Evolutionary conservation across 2,888 invertebrate species (phyloP).

Genomic region (Schrankia costaestrigalis): DNA sequence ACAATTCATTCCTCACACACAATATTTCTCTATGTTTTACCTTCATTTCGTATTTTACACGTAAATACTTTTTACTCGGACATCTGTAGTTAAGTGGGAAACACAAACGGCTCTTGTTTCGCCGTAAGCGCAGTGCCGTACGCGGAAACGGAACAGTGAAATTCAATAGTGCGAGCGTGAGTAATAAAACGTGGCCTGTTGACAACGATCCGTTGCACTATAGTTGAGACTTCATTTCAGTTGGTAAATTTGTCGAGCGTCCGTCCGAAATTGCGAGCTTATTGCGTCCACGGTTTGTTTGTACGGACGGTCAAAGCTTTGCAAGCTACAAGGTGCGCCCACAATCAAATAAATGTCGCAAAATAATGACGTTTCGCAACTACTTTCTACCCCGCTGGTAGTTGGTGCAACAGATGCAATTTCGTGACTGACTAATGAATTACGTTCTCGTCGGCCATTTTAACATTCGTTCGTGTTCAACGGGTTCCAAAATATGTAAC

Average conservation of each 20-base stretch:
- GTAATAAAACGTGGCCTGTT: conserved; percentile 73
- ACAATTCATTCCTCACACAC: too few relatives aligned
- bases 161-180: conserved; percentile 64
- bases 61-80: too few relatives aligned
- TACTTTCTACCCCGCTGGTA: conserved; percentile 14
- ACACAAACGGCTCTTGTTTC: conserved; percentile 12
- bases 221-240: conserved; percentile 71
- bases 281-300: conserved; percentile 72
- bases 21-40: too few relatives aligned
- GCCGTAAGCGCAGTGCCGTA: conserved; percentile 24
- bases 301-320: conserved; percentile 68
- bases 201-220: conserved; percentile 60
- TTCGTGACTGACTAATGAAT: conserved; percentile 13
- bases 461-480: neutral
- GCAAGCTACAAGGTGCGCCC: conserved; percentile 58
- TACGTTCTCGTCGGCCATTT: too few relatives aligned
- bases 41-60: too few relatives aligned
- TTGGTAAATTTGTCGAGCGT: conserved; percentile 73
- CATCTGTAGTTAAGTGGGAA: too few relatives aligned
- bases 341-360: conserved; percentile 56
- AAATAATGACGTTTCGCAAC: conserved; percentile 38
- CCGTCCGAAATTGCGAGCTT: conserved; percentile 69
- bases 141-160: conserved; percentile 54
- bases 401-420: conserved; percentile 24
- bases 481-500: neutral